These are phyloP conservation scores for Cephus sareptanus DNA, from an alignment of 2,888 invertebrate genomes.

Conservation along the genomic window DNA sequence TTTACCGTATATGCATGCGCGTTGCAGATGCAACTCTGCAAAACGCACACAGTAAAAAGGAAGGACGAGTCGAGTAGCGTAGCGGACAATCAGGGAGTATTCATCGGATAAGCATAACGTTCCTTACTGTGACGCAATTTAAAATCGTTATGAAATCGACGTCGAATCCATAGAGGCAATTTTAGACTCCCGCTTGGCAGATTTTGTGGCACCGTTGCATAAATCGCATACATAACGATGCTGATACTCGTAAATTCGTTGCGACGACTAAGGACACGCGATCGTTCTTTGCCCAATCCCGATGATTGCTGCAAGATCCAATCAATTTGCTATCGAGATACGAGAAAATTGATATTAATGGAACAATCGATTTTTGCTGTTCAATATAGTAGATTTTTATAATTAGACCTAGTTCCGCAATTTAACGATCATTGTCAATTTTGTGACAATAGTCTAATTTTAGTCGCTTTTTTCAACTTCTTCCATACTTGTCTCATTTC, in stretches of 20 bases:
- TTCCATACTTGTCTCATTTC: not conserved
- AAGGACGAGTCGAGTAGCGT: not conserved
- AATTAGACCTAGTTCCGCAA: not conserved
- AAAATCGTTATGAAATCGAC: slow-evolving; percentile 43
- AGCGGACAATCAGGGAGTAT: slow-evolving; percentile 27
- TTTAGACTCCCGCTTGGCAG: slow-evolving; percentile 43
- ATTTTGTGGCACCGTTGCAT: slow-evolving; percentile 46
- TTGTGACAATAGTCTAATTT: not conserved
- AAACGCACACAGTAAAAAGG: slow-evolving; percentile 14
- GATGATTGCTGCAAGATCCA: slow-evolving; percentile 10
- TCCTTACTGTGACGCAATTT: slow-evolving; percentile 39
- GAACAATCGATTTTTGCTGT: not conserved
- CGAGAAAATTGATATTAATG: not conserved
- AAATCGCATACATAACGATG: slow-evolving; percentile 36
- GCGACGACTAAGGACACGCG: slow-evolving; percentile 31
- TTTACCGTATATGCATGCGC: not conserved
- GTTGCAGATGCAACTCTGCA: slow-evolving; percentile 17
- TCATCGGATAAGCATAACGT: slow-evolving; percentile 46
- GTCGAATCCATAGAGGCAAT: slow-evolving; percentile 31
- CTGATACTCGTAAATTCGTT: slow-evolving; percentile 39
- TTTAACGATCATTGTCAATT: not conserved
- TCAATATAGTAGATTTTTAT: not conserved
- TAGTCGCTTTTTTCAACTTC: not conserved
- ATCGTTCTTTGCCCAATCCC: slow-evolving; percentile 18
- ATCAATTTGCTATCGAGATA: slow-evolving; percentile 17